Evolutionary conservation across 2,113 vertebrate genomes (phyloP), one percentile per base, ranked within the genome.

Genomic region (Scalopus aquaticus): DNA sequence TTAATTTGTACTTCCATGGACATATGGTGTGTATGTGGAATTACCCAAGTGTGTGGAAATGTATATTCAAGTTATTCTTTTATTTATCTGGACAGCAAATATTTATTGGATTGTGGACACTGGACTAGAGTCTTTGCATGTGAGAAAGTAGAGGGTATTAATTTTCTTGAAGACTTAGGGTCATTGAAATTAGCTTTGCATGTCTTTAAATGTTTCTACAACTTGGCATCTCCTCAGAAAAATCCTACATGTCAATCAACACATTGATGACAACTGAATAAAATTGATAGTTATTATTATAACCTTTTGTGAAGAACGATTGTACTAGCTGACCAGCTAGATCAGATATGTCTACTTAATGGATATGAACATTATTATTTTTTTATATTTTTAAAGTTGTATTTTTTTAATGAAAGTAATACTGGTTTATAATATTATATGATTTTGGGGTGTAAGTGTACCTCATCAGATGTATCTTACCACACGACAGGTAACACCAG

Each of bases 41-140:
- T 35, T 39, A 30, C 16, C n/a, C 49, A 35, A 1, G 0, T 37
- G 20, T 2, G 1, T 13, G n/a, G 44, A 1, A 54, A 37, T 22
- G 30, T 4, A 2, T 15, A 1, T 32, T 3, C 4, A 58, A 30
- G 11, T 32, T 56, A 11, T 42, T 64, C 80, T 44, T 64, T 22
- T 28, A 12, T 28, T 37, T 22, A 35, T n/a, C 46, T 0, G 5
- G 1, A 35, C 17, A 42, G n/a, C n/a, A 72, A 70, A 42, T 51
- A 56, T 17, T 39, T 26, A 39, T 49, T 54, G 24, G 54, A 42
- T 17, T 2, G 35, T 32, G 19, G 78, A 11, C 24, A 17, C 5
- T 37, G 39, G 19, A 20, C n/a, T 42, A 35, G 6, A 10, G 7
- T 35, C 37, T 90, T 49, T 42, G 35, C 35, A 28, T 17, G 13